Percentiles rank a stretch among this genome's conserved stretches.
Conservation (phyloP, 2,797 vertebrate species). For the Acomys russatus region DNA sequence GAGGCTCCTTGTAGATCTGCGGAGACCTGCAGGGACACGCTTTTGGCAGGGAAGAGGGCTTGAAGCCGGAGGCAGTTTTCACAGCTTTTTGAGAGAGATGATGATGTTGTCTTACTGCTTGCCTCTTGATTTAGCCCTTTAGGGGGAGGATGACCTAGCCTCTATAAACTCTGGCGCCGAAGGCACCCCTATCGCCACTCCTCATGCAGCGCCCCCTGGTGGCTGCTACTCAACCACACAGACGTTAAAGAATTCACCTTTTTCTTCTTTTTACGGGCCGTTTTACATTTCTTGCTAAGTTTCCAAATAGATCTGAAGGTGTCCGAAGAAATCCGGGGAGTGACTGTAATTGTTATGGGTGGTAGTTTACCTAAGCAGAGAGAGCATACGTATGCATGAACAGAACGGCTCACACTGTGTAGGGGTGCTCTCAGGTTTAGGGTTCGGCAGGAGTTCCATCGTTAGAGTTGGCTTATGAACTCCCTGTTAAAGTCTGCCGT, state of each 20-base stretch:
- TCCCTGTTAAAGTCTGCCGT: background rate
- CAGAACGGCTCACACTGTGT: background rate
- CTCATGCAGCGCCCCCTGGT: background rate
- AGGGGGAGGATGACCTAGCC: background rate
- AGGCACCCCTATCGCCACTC: background rate
- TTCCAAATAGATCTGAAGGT: slow-evolving; percentile 87
- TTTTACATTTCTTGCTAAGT: slow-evolving; percentile 80
- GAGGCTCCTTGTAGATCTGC: background rate
- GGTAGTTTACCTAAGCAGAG: slow-evolving; percentile 81
- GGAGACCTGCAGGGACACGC: background rate
- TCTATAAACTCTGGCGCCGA: background rate
- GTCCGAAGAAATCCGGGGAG: slow-evolving; percentile 86
- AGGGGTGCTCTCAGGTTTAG: background rate
- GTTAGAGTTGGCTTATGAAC: background rate
- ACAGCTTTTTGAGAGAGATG: background rate
- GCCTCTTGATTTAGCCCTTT: background rate
- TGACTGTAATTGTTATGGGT: slow-evolving; percentile 85
- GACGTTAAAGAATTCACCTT: slow-evolving; percentile 55
- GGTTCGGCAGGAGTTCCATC: background rate
- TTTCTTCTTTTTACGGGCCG: slow-evolving; percentile 81
- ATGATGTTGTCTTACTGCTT: background rate
- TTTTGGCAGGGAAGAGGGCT: background rate
- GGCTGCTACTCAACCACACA: background rate
- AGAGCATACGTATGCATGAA: background rate
- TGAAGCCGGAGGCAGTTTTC: background rate